Evolutionary conservation across 2,888 invertebrate species (phyloP), one percentile per base, ranked within the genome.

Genomic region (Hirudinaria manillensis): DNA sequence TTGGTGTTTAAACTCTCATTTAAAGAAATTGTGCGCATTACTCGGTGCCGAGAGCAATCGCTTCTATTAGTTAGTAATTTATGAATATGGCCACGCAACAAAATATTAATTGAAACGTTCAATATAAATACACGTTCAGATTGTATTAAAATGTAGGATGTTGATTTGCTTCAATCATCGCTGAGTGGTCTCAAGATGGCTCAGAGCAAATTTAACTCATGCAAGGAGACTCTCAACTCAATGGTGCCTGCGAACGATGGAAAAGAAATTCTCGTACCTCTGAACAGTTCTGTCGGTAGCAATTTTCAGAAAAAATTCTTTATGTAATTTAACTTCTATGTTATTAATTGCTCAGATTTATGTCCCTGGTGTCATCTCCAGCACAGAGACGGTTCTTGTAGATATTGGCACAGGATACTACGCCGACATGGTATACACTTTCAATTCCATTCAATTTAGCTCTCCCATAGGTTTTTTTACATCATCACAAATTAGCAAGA

Each of bases 391-490:
- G 84, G 94, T 96, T 74, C 88, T 97, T 45, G 92, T 98, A 80
- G 97, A 98, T 85, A 91, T 98, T 83, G 98, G 98, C 72, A 97
- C 98, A 73, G 95, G 97, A 78, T 98, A 98, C 86, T 98, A 92
- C 87, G 92, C 92, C 29, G 92, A 96, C 86, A 94, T 94, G 89
- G 93, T 93, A 84, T 83, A 81, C 10, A 7, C 3, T 45, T 45
- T 45, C 45, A 16, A 7, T n/a, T n/a, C 21, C 24, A 29, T 72
- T 61, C 21, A 36, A 55, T n/a, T 34, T 24, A 70, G 21, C 55
- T 13, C 10, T 24, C 16, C 24, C 13, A n/a, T 13, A 66, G 24
- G n/a, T 66, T 66, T 24, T 66, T 66, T 66, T 24, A 66, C 13
- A 66, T 19, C 66, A 16, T n/a, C 45, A 45, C 3, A 45, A 6